Evolutionary conservation across 2,797 vertebrate genomes (phyloP).

Genomic region (Echiichthys vipera): DNA sequence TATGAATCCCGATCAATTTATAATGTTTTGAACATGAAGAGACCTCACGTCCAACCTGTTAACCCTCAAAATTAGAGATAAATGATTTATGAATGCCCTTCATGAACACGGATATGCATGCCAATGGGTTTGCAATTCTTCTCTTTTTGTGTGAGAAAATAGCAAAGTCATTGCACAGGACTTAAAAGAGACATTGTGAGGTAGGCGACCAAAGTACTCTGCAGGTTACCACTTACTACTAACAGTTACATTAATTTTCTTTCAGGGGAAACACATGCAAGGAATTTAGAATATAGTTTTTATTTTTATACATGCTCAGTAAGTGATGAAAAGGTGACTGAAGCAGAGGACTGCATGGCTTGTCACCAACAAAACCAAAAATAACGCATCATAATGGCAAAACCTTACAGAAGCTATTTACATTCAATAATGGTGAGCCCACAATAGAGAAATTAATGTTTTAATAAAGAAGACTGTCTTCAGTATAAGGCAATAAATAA

Average conservation of each 20-base stretch:
- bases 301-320: background rate
- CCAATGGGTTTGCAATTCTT: constrained; percentile 12
- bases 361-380: background rate
- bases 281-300: background rate
- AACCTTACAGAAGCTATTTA: background rate
- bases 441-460: constrained; percentile 1
- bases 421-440: background rate
- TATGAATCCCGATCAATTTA: constrained; percentile 28
- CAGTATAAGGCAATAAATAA: constrained; percentile 15
- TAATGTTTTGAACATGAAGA: constrained; percentile 21
- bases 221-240: background rate
- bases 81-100: constrained; percentile 50
- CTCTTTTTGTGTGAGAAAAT: constrained; percentile 26
- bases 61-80: constrained; percentile 39
- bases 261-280: background rate
- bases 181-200: background rate
- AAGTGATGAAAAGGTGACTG: background rate
- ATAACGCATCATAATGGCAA: constrained; percentile 2
- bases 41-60: constrained; percentile 36
- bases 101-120: constrained; percentile 27
- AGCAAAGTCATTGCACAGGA: background rate
- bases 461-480: constrained; percentile 12
- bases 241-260: background rate
- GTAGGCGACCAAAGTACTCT: background rate
- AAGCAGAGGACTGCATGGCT: background rate